Base-by-base conservation (phyloP, 2,797 vertebrate species). In the Peromyscus nudipes region DNA sequence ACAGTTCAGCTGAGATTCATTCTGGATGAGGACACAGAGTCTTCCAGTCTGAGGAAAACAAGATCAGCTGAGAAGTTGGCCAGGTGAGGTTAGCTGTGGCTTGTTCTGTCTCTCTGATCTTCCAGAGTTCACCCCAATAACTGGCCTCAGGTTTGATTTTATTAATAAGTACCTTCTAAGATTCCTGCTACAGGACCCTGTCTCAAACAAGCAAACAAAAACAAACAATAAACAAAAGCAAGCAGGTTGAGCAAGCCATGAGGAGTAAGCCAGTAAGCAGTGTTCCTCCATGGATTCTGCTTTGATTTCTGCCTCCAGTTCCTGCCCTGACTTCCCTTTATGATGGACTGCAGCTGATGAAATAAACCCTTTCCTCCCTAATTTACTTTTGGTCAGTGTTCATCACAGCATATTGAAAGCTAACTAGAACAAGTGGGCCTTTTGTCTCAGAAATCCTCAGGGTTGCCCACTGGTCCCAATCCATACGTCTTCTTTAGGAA, bases 401-500 rank as follows among this genome's bases (percentile, higher is more conserved):
- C 43, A 31, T 76, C 25, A 76, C 75, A 31, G 27, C 75, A 49
- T 49, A 76, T 6, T 29, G 25, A 29, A 49, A 17, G 43, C 12
- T 46, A 31, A 76, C 25, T 17, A 46, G 43, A 76, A 49, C 43
- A 46, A 46, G 43, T 46, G 13, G 12, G 21, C n/a, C n/a, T 95
- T 52, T 71, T 17, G 46, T 73, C 65, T 81, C 62, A 67, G 79
- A 95, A 49, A 80, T 14, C 77, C 65, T 81, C 67, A 69, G 71
- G 77, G 25, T 81, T 88, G 86, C 71, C 69, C 65, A 19, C 67
- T 49, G 52, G 11, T 34, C 83, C 84, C 16, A 76, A 86, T 82
- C 55, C 37, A 19, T 73, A 94, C 25, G 21, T 94, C 89, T 83
- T 49, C 92, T 34, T 79, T 82, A 62, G 65, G 40, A 89, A 92